phyloP scores from a whole-genome alignment of 30 jellyfish, hydroid and myxozoan genomes.

The Pseudorhiza aurosa region DNA sequence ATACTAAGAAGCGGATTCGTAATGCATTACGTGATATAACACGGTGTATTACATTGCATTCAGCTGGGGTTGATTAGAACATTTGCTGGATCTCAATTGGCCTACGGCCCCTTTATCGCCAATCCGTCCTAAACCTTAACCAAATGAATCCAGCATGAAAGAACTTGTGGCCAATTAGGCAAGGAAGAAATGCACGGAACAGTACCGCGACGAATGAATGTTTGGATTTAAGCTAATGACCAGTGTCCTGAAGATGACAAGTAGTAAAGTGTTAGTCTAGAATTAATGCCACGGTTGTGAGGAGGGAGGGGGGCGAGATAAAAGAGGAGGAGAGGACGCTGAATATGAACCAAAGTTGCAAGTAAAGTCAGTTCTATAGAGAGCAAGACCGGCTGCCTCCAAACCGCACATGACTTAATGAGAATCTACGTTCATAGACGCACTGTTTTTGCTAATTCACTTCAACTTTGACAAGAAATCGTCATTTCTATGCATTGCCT shows the following conservation, averaged over 20 bases:
- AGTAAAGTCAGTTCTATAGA: no score
- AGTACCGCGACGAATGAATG: background rate
- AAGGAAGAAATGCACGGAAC: background rate
- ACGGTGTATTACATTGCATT: background rate
- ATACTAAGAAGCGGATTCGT: background rate
- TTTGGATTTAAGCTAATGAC: background rate
- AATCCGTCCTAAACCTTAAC: background rate
- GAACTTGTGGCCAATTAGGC: background rate
- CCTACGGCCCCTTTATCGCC: background rate
- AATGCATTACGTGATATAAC: background rate
- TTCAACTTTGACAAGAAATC: no score
- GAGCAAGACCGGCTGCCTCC: no score
- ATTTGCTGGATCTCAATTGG: slow-evolving; percentile 1
- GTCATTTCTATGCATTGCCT: no score
- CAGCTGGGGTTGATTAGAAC: background rate
- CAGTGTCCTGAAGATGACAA: background rate
- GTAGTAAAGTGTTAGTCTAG: background rate
- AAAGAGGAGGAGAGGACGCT: background rate
- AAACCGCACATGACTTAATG: no score
- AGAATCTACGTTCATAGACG: no score
- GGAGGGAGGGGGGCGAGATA: background rate
- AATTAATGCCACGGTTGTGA: background rate
- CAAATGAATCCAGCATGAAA: background rate
- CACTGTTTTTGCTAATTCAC: no score
- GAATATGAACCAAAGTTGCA: no score